Conservation (phyloP, 2,113 vertebrate genomes). For the Micronycteris hirsuta region DNA sequence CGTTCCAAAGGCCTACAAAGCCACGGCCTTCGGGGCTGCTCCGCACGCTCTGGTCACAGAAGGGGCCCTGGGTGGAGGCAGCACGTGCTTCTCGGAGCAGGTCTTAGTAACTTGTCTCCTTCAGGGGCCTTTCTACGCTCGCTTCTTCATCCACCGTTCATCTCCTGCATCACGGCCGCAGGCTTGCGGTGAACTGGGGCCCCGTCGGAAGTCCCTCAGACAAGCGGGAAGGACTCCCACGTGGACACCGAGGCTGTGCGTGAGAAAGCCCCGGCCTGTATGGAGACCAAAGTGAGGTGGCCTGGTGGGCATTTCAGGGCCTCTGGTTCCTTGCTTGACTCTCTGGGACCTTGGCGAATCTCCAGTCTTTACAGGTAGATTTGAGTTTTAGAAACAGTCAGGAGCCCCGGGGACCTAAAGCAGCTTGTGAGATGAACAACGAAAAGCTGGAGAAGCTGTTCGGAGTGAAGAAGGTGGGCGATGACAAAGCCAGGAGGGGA, state of each 20-base stretch:
- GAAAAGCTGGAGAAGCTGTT: neutral
- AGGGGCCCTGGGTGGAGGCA: accelerated
- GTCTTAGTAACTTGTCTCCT: neutral
- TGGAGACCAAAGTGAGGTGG: accelerated
- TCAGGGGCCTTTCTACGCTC: accelerated
- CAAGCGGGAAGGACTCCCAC: neutral
- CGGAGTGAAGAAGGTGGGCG: neutral
- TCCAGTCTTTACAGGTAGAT: neutral
- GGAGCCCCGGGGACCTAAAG: neutral
- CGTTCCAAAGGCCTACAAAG: neutral
- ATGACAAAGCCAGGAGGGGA: too few species aligned
- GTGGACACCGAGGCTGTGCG: accelerated
- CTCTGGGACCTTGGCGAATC: neutral
- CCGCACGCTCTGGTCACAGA: neutral
- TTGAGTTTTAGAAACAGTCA: neutral
- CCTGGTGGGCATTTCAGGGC: too few species aligned
- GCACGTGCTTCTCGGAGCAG: accelerated
- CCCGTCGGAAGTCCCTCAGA: accelerated
- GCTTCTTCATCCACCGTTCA: neutral
- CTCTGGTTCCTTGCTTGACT: accelerated
- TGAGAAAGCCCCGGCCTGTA: accelerated
- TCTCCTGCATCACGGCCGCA: accelerated
- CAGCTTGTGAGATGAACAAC: neutral
- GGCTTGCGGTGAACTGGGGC: accelerated
- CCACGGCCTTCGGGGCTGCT: too few species aligned